These are phyloP conservation scores for Erynnis tages DNA, from an alignment of 2,888 invertebrate genomes.

Conservation along the genomic window DNA sequence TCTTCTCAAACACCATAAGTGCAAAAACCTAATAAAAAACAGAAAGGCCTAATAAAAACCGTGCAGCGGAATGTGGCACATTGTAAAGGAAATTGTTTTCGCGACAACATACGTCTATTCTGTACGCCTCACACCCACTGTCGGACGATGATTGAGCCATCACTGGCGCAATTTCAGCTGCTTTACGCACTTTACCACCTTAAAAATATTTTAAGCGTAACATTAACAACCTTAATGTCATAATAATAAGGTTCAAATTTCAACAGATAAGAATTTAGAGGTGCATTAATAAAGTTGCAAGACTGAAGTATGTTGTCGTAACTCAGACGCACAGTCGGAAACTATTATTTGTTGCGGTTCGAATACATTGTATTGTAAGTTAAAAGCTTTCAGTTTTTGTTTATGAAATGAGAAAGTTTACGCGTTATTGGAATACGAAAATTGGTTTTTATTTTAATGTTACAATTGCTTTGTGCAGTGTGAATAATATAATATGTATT, in stretches of 20 bases:
- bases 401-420: slow-evolving; percentile 55
- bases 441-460: slow-evolving; percentile 39
- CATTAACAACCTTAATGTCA: slow-evolving; percentile 13
- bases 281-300: slow-evolving; percentile 35
- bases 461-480: slow-evolving; percentile 8
- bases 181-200: slow-evolving; percentile 47
- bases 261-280: neutral
- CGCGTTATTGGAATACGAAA: slow-evolving; percentile 46
- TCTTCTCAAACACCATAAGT: too few relatives aligned
- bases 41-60: too few relatives aligned
- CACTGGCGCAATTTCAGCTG: slow-evolving; percentile 63
- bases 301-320: slow-evolving; percentile 66
- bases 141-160: slow-evolving; percentile 74
- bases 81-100: slow-evolving; percentile 74
- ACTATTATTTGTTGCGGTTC: slow-evolving; percentile 76
- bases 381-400: slow-evolving; percentile 61
- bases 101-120: slow-evolving; percentile 48
- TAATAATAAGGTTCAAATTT: slow-evolving; percentile 32
- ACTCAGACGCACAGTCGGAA: slow-evolving; percentile 70
- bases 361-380: slow-evolving; percentile 67
- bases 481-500: neutral
- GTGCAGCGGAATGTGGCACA: too few relatives aligned
- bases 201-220: slow-evolving; percentile 23
- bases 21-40: too few relatives aligned
- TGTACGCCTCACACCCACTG: slow-evolving; percentile 59